Evolutionary conservation across 2,888 invertebrate species (phyloP), one percentile per base, ranked within the genome.

Genomic region (Autographa pulchrina): DNA sequence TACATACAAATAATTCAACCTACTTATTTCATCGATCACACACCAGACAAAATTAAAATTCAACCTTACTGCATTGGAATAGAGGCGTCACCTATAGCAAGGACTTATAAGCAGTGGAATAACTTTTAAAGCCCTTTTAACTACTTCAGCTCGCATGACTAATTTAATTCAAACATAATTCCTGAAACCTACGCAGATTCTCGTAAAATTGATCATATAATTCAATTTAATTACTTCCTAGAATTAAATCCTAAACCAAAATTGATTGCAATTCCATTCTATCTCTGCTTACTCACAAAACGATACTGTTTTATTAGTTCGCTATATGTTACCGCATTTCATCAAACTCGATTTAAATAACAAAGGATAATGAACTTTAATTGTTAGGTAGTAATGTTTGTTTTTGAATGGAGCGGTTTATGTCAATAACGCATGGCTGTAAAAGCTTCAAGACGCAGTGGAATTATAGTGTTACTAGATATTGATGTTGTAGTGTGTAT

Each of bases 321-420:
- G 60, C 68, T 77, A 74, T 78, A 80, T 73, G 75, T 75, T 65
- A 72, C 79, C 70, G 43, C 63, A 66, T 75, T 70, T 74, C 75
- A 80, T 78, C 74, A 76, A 63, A 76, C 52, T 68, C 65, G 25
- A 62, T 62, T 13, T 2, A 2, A 14, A 14, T 8, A 18, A 4
- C 41, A 66, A 62, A 13, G 58, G 25, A 74, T 71, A 68, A 5
- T 72, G 32, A n/a, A 69, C 74, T 70, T 60, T 77, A 61, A 20
- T 0, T 41, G 2, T 16, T 8, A 0, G 0, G 0, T 0, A 0
- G 2, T 6, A 81, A n/a, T n/a, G 75, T 70, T 61, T 9, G n/a
- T 56, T 79, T 70, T 72, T 2, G 31, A 74, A 13, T 68, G 58
- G 2, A 14, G 8, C 1, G 0, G 16, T 11, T 62, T 31, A n/a